Evolutionary conservation across 2,797 vertebrate genomes (phyloP), one percentile per base, ranked within the genome.

Genomic region (Semaprochilodus insignis): DNA sequence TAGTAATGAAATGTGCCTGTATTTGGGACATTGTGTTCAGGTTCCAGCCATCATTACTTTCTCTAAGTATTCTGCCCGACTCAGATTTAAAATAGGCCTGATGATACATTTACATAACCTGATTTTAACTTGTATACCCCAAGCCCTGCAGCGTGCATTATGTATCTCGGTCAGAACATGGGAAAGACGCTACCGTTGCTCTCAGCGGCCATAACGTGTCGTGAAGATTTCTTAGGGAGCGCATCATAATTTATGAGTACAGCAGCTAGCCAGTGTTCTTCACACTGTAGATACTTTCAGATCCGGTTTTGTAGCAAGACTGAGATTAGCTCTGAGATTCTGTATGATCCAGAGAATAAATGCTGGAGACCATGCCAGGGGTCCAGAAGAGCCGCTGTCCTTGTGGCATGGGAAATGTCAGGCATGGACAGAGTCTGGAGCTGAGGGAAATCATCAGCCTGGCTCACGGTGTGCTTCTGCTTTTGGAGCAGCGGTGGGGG

Each of bases 391-490:
- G 21, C 51, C 13, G 2, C 54, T 36, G 4, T 55, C 55, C 15
- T 23, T 23, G 54, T 74, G 31, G 31, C 34, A n/a, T 54, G 73
- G 27, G 31, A 59, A n/a, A 59, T 59, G 25, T 2, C n/a, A 51
- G 44, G 25, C 40, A 19, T 17, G n/a, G 21, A 21, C 65, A 71
- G 44, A 25, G 65, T n/a, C 67, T 14, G 21, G 67, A 51, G 44
- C 40, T 23, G 40, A 71, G 67, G 81, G 66, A 77, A 72, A 71
- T 62, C 57, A 62, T 67, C 66, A 36, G 44, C 13, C 81, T 25
- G 72, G 34, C n/a, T 81, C 31, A 66, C 60, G 10, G 8, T 48
- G 44, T 48, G n/a, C 15, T 81, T 74, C 71, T 75, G 67, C 25
- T 21, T 70, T 76, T 59, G 52, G 52, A 65, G 23, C 52, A 48